Base-by-base conservation (phyloP, 2,797 vertebrate genomes). In the Chloroceryle amazona region DNA sequence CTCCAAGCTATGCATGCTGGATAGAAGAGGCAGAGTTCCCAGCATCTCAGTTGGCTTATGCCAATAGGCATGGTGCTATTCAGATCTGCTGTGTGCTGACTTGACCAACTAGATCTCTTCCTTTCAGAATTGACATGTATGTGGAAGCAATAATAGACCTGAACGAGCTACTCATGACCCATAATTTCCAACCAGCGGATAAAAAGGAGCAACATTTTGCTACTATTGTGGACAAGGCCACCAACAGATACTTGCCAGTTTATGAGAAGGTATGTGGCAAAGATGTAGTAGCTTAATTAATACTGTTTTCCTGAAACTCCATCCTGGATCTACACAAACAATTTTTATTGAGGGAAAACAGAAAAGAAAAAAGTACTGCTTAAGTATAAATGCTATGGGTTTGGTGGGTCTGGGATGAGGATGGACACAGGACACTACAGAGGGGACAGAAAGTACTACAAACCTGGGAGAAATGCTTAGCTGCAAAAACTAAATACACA, bases 91-190 rank as follows among this genome's bases (percentile, higher is more conserved):
- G 13, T 71, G 80, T 70, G 51, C 65, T 57, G 28, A 66, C 33
- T 35, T 90, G 76, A 81, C 23, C 42, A 70, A 15, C 14, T 70
- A 51, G 26, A 83, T 74, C 39, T 42, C 13, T 74, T 94, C 20
- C 42, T 95, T 80, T 86, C 93, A 99, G 99, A 98, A 98, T 99
- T 52, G 98, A 99, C 94, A 99, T 99, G 98, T 99, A 99, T 22
- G 63, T 97, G 1, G 99, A 99, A 28, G 98, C 97, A 68, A 10
- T 97, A 25, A 75, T 81, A 1, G 99, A 99, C 49, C 94, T 99
- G 26, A 98, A 98, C 75, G 96, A 98, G 1, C 94, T 98, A 96
- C 68, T 99, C 0, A 94, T 98, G 19, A 0, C 0, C 0, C 13
- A 97, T 74, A 5, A 22, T 1, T 97, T 98, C 78, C 65, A 67